Evolutionary conservation across 2,797 vertebrate species (phyloP).

Genomic region (Microctenopoma steveboyesi): DNA sequence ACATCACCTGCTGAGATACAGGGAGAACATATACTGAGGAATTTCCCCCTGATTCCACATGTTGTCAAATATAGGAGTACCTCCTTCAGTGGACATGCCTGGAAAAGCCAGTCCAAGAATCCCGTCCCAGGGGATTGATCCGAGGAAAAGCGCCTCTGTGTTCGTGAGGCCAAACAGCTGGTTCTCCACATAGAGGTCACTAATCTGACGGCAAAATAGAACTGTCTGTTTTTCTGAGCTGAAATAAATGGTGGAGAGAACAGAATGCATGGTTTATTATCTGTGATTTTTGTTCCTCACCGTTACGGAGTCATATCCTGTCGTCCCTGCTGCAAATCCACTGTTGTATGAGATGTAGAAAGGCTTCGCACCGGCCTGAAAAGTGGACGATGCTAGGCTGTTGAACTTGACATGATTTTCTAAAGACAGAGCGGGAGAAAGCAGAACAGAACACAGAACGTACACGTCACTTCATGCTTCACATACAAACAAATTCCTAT

Average conservation of each 20-base stretch:
- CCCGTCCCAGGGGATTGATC: constrained; percentile 45
- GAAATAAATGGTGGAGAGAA: too few relatives aligned
- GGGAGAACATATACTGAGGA: constrained; percentile 55
- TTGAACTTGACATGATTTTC: constrained; percentile 66
- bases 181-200: constrained; percentile 34
- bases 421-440: not conserved
- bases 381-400: constrained; percentile 51
- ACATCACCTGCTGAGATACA: constrained; percentile 49
- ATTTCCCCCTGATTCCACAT: constrained; percentile 47
- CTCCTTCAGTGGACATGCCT: constrained; percentile 15
- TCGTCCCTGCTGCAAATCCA: constrained; percentile 59
- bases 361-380: constrained; percentile 17
- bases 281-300: constrained; percentile 60
- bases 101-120: constrained; percentile 59
- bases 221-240: not conserved
- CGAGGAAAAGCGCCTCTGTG: constrained; percentile 19
- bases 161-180: constrained; percentile 55
- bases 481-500: too few relatives aligned
- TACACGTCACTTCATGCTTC: not conserved
- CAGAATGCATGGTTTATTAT: too few relatives aligned
- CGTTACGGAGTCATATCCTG: constrained; percentile 76
- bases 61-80: constrained; percentile 48
- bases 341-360: constrained; percentile 75
- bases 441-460: not conserved
- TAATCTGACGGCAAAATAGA: constrained; percentile 30